These are phyloP conservation scores for Glyptemys insculpta DNA, from an alignment of 2,797 vertebrate genomes.

Conservation along the genomic window DNA sequence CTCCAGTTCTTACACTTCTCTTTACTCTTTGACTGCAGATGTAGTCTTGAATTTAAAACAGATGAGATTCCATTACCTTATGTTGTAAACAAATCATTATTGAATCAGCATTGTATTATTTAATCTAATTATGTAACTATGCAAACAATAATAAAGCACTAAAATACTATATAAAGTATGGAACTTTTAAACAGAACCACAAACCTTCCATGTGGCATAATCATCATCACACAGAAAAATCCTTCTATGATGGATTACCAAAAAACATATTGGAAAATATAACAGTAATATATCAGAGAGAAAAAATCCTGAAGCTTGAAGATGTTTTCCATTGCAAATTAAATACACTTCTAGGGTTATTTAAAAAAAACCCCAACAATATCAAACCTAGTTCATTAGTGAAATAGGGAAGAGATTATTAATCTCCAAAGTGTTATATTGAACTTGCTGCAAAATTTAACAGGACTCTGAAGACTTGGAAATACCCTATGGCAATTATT, in stretches of 20 bases:
- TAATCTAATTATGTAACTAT: conserved; percentile 19
- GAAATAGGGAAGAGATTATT: conserved; percentile 72
- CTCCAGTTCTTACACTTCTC: background rate
- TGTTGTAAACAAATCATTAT: conserved; percentile 4
- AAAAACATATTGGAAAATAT: background rate
- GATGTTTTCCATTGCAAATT: conserved; percentile 62
- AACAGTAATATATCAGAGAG: conserved; percentile 10
- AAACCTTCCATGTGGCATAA: background rate
- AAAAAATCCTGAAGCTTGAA: conserved; percentile 58
- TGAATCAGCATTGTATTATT: background rate
- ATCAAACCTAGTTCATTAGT: conserved; percentile 55
- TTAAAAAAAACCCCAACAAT: conserved; percentile 21
- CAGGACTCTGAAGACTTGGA: conserved; percentile 65
- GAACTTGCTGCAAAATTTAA: conserved; percentile 77
- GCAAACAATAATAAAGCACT: background rate
- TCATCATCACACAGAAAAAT: background rate
- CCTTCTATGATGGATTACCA: conserved; percentile 13
- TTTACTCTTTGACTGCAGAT: conserved; percentile 9
- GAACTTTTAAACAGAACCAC: conserved; percentile 11
- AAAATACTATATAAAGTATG: conserved; percentile 16
- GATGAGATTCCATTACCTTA: background rate
- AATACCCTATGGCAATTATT: conserved; percentile 71
- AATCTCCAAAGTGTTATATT: conserved; percentile 72
- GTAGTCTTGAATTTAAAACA: background rate
- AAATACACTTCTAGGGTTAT: conserved; percentile 55